These are phyloP conservation scores for Eublepharis macularius DNA, from an alignment of 2,113 vertebrate genomes.

Conservation along the genomic window DNA sequence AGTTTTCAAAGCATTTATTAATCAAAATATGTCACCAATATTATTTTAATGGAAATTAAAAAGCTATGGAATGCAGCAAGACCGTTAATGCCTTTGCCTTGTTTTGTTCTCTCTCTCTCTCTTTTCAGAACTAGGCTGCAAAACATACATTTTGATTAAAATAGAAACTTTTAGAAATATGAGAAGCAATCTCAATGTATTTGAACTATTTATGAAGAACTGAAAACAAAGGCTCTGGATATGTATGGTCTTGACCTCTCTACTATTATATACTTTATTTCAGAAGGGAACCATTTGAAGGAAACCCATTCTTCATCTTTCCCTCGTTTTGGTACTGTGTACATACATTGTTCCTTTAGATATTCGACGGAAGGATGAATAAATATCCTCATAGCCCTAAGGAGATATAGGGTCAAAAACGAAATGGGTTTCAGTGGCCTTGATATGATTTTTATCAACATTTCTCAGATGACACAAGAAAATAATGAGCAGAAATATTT, in stretches of 20 bases:
- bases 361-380: slow-evolving; percentile 14
- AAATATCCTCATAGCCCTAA: slow-evolving; percentile 23
- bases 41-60: slow-evolving; percentile 10
- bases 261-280: slow-evolving; percentile 22
- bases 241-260: slow-evolving; percentile 14
- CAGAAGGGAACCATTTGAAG: slow-evolving; percentile 25
- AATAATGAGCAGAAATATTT: slow-evolving; percentile 43
- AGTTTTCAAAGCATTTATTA: not conserved
- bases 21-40: slow-evolving; percentile 46
- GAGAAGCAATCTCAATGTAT: not conserved
- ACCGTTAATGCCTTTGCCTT: not conserved
- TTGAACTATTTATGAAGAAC: not conserved
- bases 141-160: not conserved
- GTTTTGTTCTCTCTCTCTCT: not conserved
- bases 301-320: slow-evolving; percentile 19
- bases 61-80: not conserved
- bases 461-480: slow-evolving; percentile 24
- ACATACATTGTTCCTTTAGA: not conserved
- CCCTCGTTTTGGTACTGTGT: slow-evolving; percentile 8
- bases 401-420: slow-evolving; percentile 44
- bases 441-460: slow-evolving; percentile 37
- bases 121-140: not conserved
- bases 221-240: slow-evolving; percentile 1
- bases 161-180: slow-evolving; percentile 1
- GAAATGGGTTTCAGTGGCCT: slow-evolving; percentile 19